Evolutionary conservation across 2,797 vertebrate species (phyloP), one percentile per base, ranked within the genome.

Genomic region (Apodemus agrarius): DNA sequence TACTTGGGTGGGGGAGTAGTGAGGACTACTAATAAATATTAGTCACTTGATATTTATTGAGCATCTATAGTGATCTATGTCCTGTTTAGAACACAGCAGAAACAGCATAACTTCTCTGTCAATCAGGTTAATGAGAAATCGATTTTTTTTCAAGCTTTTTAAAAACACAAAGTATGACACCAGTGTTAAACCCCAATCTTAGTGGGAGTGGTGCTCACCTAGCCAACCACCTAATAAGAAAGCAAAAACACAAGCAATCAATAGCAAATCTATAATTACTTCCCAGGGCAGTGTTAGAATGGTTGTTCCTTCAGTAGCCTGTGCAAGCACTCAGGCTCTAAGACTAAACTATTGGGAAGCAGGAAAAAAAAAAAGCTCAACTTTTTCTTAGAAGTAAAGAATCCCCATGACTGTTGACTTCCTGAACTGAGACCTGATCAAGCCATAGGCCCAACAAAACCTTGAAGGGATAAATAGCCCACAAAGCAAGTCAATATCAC

Each of bases 81-180:
- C 90, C 88, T 93, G 40, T 83, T 96, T 89, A 87, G 83, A 97
- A 94, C 84, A 83, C 2, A 93, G 91, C 69, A 95, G 78, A 96
- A 83, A 79, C 93, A 85, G 90, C 74, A 93, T 95, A 92, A 97
- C 95, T 97, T 97, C 93, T 96, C 93, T 85, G 94, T 96, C 97
- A 97, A 97, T 97, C 96, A 96, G 87, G 92, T 97, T 97, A 98
- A 97, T 95, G 96, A 97, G 95, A 91, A 95, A 97, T 97, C 91
- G 91, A 97, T 97, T 97, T 96, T 96, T 67, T 94, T 95, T 94
- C 92, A 97, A 96, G 94, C 96, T 96, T 97, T 97, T 97, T 94
- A 84, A 96, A 89, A 97, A 96, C 93, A 92, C 86, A 72, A 97
- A 98, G 90, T 97, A 90, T 1, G 6, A 75, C 74, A 75, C 89